phyloP scores from a whole-genome alignment of 2,113 vertebrate genomes.

The Herpetotheres cachinnans region DNA sequence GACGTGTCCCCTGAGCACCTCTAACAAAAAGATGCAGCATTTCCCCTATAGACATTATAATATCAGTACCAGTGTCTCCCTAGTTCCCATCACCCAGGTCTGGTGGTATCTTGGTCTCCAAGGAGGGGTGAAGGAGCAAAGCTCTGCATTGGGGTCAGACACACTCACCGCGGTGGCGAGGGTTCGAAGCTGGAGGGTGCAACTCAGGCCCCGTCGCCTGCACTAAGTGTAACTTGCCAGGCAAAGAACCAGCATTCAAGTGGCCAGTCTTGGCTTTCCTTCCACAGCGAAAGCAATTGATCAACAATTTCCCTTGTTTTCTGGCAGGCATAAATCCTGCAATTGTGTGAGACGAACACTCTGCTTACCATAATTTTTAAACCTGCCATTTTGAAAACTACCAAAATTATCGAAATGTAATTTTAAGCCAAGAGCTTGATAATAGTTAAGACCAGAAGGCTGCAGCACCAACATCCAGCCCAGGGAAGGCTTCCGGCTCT shows the following conservation, averaged over 20 bases:
- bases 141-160: fast-evolving
- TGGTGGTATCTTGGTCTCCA: fast-evolving
- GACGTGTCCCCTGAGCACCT: fast-evolving
- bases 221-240: fast-evolving
- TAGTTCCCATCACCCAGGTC: fast-evolving
- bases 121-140: background rate
- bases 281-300: background rate
- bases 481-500: background rate
- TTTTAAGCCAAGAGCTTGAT: background rate
- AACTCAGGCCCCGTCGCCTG: background rate
- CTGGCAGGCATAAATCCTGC: background rate
- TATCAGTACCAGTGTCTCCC: fast-evolving
- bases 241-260: fast-evolving
- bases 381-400: background rate
- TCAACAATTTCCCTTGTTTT: no score
- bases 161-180: fast-evolving
- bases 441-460: fast-evolving
- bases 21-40: fast-evolving
- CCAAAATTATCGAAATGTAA: fast-evolving
- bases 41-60: fast-evolving
- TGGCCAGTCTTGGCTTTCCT: background rate
- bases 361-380: background rate
- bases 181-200: background rate
- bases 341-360: fast-evolving
- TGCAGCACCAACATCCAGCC: fast-evolving